phyloP scores from a whole-genome alignment of 1,140 invertebrate genomes.

The Aphis gossypii region DNA sequence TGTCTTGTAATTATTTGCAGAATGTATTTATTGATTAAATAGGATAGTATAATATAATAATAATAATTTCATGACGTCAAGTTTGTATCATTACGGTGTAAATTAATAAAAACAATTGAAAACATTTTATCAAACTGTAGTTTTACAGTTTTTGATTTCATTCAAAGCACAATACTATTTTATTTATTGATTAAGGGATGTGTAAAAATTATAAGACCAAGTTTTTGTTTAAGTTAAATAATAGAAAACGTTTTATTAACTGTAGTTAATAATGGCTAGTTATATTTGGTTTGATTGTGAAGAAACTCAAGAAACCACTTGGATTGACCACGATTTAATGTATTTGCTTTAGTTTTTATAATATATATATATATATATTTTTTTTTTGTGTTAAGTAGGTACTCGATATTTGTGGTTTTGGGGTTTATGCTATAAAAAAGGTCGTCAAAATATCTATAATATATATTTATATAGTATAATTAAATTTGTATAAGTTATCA shows the following conservation, averaged over 20 bases:
- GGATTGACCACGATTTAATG: not conserved
- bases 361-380: no score
- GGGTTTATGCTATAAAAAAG: not conserved
- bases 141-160: no score
- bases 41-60: no score
- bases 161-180: no score
- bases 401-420: not conserved
- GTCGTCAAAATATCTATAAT: not conserved
- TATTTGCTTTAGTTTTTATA: not conserved
- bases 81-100: no score
- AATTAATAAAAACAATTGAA: no score
- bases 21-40: no score
- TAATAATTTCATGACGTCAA: no score
- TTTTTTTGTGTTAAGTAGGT: not conserved
- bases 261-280: not conserved
- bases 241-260: not conserved
- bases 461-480: not conserved
- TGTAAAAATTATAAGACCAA: not conserved
- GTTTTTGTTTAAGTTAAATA: not conserved
- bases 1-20: no score
- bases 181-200: not conserved
- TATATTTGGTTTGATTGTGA: not conserved
- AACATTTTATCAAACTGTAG: no score
- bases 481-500: not conserved
- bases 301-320: not conserved